Percentiles rank a stretch among this genome's conserved stretches.
These are phyloP conservation scores for Clangula hyemalis DNA, from an alignment of 2,797 vertebrate genomes.

Conservation along the genomic window DNA sequence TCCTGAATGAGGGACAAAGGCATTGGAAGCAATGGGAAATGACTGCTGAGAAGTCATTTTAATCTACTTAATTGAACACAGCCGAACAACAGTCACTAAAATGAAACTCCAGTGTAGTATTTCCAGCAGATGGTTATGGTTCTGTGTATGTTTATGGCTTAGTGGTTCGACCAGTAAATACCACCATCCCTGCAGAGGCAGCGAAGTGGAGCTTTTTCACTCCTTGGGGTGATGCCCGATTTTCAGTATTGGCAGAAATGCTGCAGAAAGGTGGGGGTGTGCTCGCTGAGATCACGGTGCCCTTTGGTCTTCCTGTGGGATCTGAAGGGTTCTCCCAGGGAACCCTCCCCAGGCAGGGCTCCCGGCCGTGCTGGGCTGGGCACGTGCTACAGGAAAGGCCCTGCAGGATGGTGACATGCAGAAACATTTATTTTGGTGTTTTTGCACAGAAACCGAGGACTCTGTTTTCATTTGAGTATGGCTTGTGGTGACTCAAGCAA, in stretches of 20 bases:
- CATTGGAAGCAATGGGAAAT: not conserved
- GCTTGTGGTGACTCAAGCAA: not conserved
- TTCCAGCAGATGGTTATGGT: not conserved
- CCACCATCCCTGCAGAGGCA: not conserved
- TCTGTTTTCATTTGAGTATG: not conserved
- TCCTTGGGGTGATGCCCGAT: not conserved
- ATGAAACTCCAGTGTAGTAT: not conserved
- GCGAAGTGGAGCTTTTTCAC: not conserved
- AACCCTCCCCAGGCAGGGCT: not conserved
- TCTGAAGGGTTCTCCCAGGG: not conserved
- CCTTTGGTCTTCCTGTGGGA: not conserved
- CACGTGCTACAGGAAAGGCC: rapidly evolving
- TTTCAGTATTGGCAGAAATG: not conserved
- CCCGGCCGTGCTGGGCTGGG: not conserved
- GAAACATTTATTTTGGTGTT: not conserved
- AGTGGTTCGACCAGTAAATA: not conserved
- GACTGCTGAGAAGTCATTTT: not conserved
- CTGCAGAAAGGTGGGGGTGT: not conserved
- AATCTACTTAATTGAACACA: not conserved
- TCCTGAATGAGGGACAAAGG: not conserved
- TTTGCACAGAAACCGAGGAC: not conserved
- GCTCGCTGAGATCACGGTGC: not conserved
- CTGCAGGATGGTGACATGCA: rapidly evolving
- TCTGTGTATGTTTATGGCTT: not conserved
- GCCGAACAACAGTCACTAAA: not conserved